Conservation (phyloP, 2,888 invertebrate genomes). For the Mamestra brassicae region DNA sequence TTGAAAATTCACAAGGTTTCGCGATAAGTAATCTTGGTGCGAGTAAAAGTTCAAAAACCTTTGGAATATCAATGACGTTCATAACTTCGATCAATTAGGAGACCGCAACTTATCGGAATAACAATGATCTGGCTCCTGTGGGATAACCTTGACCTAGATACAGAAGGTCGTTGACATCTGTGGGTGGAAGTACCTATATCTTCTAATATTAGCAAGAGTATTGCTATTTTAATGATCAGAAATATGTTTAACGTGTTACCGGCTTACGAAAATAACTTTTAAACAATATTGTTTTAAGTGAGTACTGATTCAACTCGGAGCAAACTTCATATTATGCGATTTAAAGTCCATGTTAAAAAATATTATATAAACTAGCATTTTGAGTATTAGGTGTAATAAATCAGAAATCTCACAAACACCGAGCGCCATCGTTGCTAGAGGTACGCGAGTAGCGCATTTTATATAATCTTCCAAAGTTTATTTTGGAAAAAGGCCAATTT, state of each 20-base stretch:
- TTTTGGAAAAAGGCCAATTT: constrained; percentile 74
- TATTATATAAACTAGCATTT: constrained; percentile 42
- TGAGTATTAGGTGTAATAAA: constrained; percentile 59
- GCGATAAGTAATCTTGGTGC: constrained; percentile 43
- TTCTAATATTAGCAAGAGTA: constrained; percentile 42
- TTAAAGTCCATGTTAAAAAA: constrained; percentile 26
- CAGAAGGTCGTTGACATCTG: constrained; percentile 68
- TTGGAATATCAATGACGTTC: constrained; percentile 60
- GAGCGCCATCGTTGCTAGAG: constrained; percentile 12
- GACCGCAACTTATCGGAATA: constrained; percentile 53
- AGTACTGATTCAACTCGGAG: constrained; percentile 25
- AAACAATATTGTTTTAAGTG: constrained; percentile 31
- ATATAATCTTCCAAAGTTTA: constrained; percentile 63
- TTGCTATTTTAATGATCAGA: constrained; percentile 32
- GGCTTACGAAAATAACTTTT: constrained; percentile 22
- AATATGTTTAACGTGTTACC: constrained; percentile 28
- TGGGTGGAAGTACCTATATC: constrained; percentile 22
- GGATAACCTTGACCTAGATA: constrained; percentile 70
- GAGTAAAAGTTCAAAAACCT: constrained; percentile 53
- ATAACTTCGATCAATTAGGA: constrained; percentile 49
- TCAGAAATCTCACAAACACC: constrained; percentile 59
- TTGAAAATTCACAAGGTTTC: constrained; percentile 52
- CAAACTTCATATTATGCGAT: constrained; percentile 10
- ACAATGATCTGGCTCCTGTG: constrained; percentile 50
- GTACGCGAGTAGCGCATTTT: constrained; percentile 7